Conservation (phyloP, 2,797 vertebrate species). For the Dallia pectoralis region DNA sequence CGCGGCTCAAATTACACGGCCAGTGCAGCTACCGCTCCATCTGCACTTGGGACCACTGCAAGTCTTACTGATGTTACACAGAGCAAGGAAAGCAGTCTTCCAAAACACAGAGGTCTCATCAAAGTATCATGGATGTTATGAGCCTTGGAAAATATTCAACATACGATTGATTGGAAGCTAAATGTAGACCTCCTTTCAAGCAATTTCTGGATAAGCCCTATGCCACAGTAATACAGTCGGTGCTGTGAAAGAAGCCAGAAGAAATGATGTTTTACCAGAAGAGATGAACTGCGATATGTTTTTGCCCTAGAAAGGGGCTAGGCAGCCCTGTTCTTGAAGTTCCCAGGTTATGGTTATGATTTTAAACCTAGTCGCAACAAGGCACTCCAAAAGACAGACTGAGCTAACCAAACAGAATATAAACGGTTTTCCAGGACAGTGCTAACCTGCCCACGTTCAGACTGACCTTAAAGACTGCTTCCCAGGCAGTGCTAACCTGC, state of each 20-base stretch:
- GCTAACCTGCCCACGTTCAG: background rate
- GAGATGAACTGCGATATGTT: background rate
- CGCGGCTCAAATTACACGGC: background rate
- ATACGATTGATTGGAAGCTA: conserved; percentile 35
- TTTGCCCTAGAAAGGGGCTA: background rate
- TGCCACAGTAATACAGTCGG: conserved; percentile 1
- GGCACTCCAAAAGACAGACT: no score
- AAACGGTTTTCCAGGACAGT: no score
- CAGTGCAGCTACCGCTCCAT: background rate
- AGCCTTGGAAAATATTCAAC: conserved; percentile 32
- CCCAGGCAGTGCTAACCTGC: no score
- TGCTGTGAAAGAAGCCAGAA: background rate
- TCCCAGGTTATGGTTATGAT: no score
- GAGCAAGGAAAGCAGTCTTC: conserved; percentile 5
- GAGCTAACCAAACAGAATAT: no score
- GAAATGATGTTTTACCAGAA: background rate
- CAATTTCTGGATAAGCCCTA: background rate
- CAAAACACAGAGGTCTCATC: conserved; percentile 8
- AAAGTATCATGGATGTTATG: conserved; percentile 1
- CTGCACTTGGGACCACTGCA: background rate
- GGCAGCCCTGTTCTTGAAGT: no score
- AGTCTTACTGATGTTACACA: background rate
- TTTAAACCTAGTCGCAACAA: no score
- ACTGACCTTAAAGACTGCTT: background rate
- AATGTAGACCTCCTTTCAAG: conserved; percentile 30